Evolutionary conservation across 2,113 vertebrate genomes (phyloP).

Genomic region (Micronycteris hirsuta): DNA sequence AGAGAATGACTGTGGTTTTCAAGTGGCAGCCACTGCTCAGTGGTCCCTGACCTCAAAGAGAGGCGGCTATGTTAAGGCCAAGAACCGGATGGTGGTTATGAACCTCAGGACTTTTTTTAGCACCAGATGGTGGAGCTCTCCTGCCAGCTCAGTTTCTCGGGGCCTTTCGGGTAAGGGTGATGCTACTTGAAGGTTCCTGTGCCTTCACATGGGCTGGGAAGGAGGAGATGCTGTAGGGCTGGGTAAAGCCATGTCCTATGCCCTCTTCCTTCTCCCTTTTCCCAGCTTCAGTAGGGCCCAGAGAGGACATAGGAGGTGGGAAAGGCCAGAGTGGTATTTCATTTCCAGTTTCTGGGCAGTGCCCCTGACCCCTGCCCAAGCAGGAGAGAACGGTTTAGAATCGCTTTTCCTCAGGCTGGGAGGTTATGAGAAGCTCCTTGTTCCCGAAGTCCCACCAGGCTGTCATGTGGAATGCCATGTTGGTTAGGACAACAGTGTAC

Average conservation of each 20-base stretch:
- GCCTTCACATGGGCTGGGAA: background rate
- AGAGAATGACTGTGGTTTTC: constrained; percentile 8
- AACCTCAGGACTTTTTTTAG: constrained; percentile 55
- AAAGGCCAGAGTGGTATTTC: constrained; percentile 33
- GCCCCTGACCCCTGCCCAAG: background rate
- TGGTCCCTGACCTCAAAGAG: constrained; percentile 26
- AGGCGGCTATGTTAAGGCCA: constrained; percentile 35
- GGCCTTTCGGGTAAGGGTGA: background rate
- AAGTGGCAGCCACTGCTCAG: constrained; percentile 31
- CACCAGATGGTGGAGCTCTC: constrained; percentile 62
- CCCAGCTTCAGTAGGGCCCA: background rate
- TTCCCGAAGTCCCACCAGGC: constrained; percentile 95
- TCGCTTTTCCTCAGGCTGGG: constrained; percentile 88
- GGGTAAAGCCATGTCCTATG: background rate
- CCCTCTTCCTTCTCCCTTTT: background rate
- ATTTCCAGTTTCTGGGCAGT: constrained; percentile 44
- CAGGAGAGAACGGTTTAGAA: constrained; percentile 79
- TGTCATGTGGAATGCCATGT: constrained; percentile 98
- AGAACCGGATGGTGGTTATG: constrained; percentile 39
- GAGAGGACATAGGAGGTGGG: background rate
- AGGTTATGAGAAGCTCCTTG: constrained; percentile 90
- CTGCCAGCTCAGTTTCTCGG: constrained; percentile 39
- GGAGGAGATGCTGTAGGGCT: background rate
- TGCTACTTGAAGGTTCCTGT: background rate
- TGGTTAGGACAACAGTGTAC: constrained; percentile 94